These are phyloP conservation scores for Halcyon malimbica DNA, from an alignment of 2,113 vertebrate genomes.

Conservation along the genomic window DNA sequence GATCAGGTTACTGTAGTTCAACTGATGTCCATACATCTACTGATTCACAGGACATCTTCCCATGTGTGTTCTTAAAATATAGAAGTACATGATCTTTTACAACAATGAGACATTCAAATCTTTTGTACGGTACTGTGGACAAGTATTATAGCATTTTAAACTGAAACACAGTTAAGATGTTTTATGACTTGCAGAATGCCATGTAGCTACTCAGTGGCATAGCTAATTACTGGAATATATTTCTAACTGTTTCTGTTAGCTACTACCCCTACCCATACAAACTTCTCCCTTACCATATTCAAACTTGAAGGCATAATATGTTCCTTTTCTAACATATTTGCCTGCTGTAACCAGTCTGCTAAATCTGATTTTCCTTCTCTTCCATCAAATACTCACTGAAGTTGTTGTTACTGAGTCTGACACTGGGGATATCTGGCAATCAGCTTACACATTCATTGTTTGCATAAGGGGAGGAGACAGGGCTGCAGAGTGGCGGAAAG, in stretches of 20 bases:
- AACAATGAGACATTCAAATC: neutral
- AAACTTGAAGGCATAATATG: neutral
- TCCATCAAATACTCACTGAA: constrained; percentile 37
- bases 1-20: neutral
- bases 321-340: neutral
- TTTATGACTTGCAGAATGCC: neutral
- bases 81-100: neutral
- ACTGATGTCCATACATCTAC: neutral
- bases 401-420: constrained; percentile 14
- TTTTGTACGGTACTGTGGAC: neutral
- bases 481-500: neutral
- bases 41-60: neutral
- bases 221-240: neutral
- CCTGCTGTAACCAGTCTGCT: constrained; percentile 18
- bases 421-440: constrained; percentile 27
- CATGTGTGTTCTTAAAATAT: neutral
- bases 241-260: neutral
- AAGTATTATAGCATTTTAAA: neutral
- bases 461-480: constrained; percentile 34
- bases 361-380: constrained; percentile 37
- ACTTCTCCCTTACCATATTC: neutral
- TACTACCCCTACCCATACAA: neutral
- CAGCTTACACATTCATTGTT: constrained; percentile 12
- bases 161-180: neutral
- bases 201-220: neutral